These are phyloP conservation scores for Fregetta grallaria DNA, from an alignment of 2,113 vertebrate genomes.

Conservation along the genomic window DNA sequence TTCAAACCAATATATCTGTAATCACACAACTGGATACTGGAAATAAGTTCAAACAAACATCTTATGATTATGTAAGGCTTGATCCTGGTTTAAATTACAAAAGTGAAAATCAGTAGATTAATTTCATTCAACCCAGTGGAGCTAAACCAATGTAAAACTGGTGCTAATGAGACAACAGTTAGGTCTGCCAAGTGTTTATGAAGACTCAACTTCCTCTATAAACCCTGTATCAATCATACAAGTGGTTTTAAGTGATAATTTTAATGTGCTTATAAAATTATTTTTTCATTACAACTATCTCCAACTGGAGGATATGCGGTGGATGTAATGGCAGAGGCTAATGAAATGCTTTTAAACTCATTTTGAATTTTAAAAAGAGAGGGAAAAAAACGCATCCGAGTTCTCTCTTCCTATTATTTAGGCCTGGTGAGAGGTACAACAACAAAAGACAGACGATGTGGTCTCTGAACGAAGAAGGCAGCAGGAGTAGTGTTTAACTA, in stretches of 20 bases:
- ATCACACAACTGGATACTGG: not conserved
- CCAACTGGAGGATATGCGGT: not conserved
- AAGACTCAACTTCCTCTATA: not conserved
- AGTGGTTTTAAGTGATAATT: not conserved
- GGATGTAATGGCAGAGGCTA: not conserved
- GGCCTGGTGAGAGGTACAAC: not conserved
- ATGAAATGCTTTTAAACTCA: not conserved
- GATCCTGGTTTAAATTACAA: not conserved
- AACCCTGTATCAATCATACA: not conserved
- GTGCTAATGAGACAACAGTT: not conserved
- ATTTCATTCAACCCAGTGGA: not conserved
- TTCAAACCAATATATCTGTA: not conserved
- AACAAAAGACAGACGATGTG: not conserved
- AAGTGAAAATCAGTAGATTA: not conserved
- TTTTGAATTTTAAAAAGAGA: not conserved
- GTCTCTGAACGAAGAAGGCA: not conserved
- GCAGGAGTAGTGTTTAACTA: not conserved
- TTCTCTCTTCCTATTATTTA: not conserved
- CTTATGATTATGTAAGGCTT: not conserved
- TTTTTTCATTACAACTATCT: not conserved
- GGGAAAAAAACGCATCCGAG: not conserved
- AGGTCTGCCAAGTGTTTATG: not conserved
- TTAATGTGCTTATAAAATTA: not conserved
- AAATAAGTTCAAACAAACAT: not conserved
- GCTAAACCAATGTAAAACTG: not conserved